Percentiles rank a stretch among this genome's conserved stretches.
phyloP scores from a whole-genome alignment of 92 coral and sea anemone species.

The Blastomussa wellsi region DNA sequence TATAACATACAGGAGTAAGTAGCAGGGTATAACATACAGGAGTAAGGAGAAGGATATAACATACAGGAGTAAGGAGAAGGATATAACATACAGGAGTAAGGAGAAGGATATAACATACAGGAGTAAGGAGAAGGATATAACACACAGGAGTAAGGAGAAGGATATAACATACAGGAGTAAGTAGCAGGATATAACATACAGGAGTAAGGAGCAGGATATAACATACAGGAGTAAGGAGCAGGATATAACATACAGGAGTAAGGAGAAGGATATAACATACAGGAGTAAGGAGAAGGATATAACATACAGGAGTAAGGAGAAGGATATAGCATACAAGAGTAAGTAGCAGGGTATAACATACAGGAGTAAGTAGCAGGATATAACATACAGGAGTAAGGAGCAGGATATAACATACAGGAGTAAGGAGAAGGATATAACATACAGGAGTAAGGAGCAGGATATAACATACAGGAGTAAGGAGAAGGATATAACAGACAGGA shows the following conservation, averaged over 20 bases:
- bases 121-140: neutral
- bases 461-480: too few species aligned
- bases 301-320: neutral
- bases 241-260: neutral
- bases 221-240: neutral
- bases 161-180: neutral
- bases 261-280: neutral
- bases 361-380: neutral
- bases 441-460: too few species aligned
- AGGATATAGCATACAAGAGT: neutral
- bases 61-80: neutral
- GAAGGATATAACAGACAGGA: neutral
- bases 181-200: neutral
- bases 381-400: neutral
- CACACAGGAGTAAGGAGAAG: neutral
- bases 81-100: neutral
- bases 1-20: neutral
- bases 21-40: neutral
- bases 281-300: neutral
- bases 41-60: neutral
- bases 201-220: neutral
- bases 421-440: neutral
- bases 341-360: neutral
- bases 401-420: neutral
- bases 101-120: neutral